Evolutionary conservation across 1,140 invertebrate species (phyloP).

Genomic region (Dinoponera quadriceps): DNA sequence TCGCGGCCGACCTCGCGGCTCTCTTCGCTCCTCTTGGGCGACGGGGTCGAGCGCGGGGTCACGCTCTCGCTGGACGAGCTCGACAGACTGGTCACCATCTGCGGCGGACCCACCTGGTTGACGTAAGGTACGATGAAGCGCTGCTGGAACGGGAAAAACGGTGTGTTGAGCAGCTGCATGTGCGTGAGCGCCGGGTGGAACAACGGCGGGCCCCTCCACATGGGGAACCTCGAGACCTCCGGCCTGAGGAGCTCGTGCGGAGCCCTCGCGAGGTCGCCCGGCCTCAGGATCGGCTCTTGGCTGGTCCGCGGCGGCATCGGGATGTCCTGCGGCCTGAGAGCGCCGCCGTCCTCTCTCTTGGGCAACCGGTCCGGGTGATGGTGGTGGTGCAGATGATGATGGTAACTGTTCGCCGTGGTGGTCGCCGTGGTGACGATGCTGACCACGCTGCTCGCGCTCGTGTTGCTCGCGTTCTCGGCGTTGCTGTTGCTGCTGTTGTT

Average conservation of each 20-base stretch:
- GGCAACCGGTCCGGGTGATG: constrained; percentile 73
- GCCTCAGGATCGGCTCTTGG: constrained; percentile 68
- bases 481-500: constrained; percentile 78
- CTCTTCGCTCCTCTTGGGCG: constrained; percentile 74
- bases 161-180: constrained; percentile 81
- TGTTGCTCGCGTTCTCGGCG: constrained; percentile 76
- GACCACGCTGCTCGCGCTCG: constrained; percentile 82
- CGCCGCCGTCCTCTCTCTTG: constrained; percentile 72
- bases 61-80: constrained; percentile 81
- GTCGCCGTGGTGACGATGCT: constrained; percentile 80
- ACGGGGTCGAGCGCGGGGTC: constrained; percentile 80
- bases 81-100: constrained; percentile 75
- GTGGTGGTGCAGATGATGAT: constrained; percentile 67
- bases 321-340: constrained; percentile 71
- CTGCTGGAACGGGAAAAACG: constrained; percentile 82
- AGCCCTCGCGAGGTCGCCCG: constrained; percentile 69
- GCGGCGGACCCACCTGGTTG: constrained; percentile 76
- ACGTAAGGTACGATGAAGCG: constrained; percentile 82
- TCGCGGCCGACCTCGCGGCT: constrained; percentile 40
- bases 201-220: constrained; percentile 81
- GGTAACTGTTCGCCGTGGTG: constrained; percentile 78
- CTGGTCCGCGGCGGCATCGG: constrained; percentile 49
- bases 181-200: constrained; percentile 81
- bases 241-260: constrained; percentile 79
- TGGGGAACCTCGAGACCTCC: constrained; percentile 79